Conservation (phyloP, 2,888 invertebrate species). For the Leucophenga maculata region DNA sequence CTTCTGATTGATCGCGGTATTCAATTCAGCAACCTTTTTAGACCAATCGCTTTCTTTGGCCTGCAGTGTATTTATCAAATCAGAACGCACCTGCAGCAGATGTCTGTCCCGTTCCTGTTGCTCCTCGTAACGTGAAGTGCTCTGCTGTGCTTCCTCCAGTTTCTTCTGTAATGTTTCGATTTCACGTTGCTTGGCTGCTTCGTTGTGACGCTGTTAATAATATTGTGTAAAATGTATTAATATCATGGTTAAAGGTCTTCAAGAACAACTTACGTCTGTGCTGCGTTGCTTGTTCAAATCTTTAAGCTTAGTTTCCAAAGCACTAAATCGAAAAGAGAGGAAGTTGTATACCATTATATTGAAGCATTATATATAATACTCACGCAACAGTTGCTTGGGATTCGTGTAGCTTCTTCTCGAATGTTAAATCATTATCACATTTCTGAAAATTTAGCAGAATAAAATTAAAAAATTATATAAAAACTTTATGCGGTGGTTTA, state of each 20-base stretch:
- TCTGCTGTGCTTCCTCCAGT: constrained; percentile 48
- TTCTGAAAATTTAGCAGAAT: no score
- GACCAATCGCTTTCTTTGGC: constrained; percentile 56
- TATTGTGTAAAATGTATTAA: no score
- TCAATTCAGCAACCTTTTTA: constrained; percentile 56
- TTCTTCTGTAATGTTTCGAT: constrained; percentile 50
- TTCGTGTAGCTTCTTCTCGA: neutral
- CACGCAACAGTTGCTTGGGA: neutral
- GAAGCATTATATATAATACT: neutral
- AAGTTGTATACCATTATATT: neutral
- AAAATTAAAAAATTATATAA: no score
- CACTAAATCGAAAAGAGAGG: neutral
- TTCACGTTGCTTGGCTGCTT: constrained; percentile 41
- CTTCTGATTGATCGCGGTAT: constrained; percentile 53
- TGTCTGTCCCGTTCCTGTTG: constrained; percentile 56
- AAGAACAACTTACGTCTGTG: neutral
- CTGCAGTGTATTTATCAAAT: constrained; percentile 63
- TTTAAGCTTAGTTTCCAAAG: constrained; percentile 27
- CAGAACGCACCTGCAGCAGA: constrained; percentile 56
- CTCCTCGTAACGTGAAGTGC: constrained; percentile 55
- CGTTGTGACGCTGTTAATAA: neutral
- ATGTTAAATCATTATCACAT: no score
- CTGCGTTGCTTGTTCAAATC: neutral
- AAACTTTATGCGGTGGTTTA: no score
- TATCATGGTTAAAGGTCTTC: no score